A percentile compares a stretch with the other conserved stretches of the same genome.
phyloP scores from a whole-genome alignment of 2,113 vertebrate genomes.

The Willisornis vidua region DNA sequence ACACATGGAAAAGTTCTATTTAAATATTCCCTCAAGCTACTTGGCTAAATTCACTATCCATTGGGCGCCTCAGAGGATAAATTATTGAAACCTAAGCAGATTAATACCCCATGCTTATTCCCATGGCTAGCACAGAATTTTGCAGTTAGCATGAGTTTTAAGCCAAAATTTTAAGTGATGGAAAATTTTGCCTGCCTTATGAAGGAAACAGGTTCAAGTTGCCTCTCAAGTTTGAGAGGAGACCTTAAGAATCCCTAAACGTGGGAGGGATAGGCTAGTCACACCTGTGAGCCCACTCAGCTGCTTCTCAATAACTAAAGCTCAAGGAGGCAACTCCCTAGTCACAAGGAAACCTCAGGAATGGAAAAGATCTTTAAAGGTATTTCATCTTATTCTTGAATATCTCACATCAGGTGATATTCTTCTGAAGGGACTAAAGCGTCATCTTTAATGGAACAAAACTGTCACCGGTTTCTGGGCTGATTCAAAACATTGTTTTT shows the following conservation, averaged over 20 bases:
- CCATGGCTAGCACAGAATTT: constrained; percentile 47
- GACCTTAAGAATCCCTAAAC: not conserved
- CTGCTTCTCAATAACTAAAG: not conserved
- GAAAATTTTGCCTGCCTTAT: constrained; percentile 21
- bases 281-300: not conserved
- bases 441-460: not conserved
- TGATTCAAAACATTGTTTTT: not conserved
- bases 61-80: constrained; percentile 50
- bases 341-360: not conserved
- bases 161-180: constrained; percentile 26
- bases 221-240: not conserved
- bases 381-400: not conserved
- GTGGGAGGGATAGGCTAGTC: not conserved
- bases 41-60: constrained; percentile 48
- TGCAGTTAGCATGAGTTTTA: constrained; percentile 36
- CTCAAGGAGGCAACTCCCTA: not conserved
- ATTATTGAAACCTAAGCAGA: constrained; percentile 62
- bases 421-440: not conserved
- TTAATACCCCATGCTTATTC: constrained; percentile 61
- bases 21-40: constrained; percentile 53
- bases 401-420: not conserved
- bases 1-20: constrained; percentile 51
- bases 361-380: not conserved
- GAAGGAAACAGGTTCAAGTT: constrained; percentile 13
- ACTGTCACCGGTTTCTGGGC: not conserved